phyloP scores from a whole-genome alignment of 37 sponge, comb jelly and placozoan species.

The Beroe forskalii region DNA sequence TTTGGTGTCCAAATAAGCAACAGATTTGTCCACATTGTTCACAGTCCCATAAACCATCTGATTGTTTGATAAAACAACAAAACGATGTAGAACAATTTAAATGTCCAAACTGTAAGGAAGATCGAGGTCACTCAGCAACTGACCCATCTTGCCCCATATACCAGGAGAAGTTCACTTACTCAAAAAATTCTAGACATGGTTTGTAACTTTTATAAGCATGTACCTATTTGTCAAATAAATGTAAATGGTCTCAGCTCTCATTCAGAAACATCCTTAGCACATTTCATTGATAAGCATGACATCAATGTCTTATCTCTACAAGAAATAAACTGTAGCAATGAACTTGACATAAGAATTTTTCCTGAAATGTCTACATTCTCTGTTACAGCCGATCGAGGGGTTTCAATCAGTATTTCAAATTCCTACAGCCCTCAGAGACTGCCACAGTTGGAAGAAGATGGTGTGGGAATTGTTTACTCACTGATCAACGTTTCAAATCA shows the following conservation, averaged over 20 bases:
- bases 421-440: too few relatives aligned
- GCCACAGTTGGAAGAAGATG: too few relatives aligned
- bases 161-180: neutral
- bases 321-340: too few relatives aligned
- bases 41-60: neutral
- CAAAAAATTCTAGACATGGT: neutral
- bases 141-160: neutral
- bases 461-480: too few relatives aligned
- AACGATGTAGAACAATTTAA: neutral
- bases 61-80: neutral
- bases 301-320: too few relatives aligned
- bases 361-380: too few relatives aligned
- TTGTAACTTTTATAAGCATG: neutral
- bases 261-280: neutral
- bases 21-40: neutral
- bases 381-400: too few relatives aligned
- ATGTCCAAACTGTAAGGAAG: neutral
- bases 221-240: neutral
- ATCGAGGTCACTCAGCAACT: neutral
- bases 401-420: too few relatives aligned
- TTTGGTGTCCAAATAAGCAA: neutral
- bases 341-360: too few relatives aligned
- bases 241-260: neutral
- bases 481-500: too few relatives aligned
- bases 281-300: too few relatives aligned